Conservation (phyloP, 2,113 vertebrate genomes). For the Vombatus ursinus region DNA sequence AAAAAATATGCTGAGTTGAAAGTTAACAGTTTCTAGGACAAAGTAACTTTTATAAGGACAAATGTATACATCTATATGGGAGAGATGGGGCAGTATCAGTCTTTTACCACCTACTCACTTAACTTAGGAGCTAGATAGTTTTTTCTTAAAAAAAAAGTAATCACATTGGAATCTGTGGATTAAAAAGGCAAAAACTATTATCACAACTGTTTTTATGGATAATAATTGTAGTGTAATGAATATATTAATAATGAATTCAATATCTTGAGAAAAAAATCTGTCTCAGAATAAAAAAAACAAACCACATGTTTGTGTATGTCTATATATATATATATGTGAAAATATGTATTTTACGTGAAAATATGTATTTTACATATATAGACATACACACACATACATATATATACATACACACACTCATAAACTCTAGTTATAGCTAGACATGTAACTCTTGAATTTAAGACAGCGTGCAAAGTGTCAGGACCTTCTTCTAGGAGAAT, state of each 20-base stretch:
- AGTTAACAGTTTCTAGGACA: neutral
- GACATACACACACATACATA: no score
- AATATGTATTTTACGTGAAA: rapidly evolving
- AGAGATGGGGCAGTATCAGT: neutral
- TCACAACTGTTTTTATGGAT: neutral
- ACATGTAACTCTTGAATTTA: rapidly evolving
- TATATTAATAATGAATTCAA: neutral
- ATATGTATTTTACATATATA: rapidly evolving
- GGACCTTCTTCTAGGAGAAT: no score
- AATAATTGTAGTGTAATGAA: neutral
- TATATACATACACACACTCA: neutral
- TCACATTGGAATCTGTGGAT: neutral
- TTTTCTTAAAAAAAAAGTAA: constrained; percentile 2
- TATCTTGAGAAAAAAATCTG: neutral
- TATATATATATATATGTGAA: no score
- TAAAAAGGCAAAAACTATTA: neutral
- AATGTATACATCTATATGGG: neutral
- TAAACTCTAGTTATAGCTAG: neutral
- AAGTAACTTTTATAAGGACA: neutral
- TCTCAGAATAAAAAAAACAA: neutral
- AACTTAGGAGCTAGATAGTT: neutral
- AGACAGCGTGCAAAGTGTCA: neutral
- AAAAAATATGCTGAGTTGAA: neutral
- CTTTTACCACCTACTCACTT: neutral
- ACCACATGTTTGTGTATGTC: no score